These are phyloP conservation scores for Osmerus mordax DNA, from an alignment of 2,113 vertebrate species.

Conservation along the genomic window DNA sequence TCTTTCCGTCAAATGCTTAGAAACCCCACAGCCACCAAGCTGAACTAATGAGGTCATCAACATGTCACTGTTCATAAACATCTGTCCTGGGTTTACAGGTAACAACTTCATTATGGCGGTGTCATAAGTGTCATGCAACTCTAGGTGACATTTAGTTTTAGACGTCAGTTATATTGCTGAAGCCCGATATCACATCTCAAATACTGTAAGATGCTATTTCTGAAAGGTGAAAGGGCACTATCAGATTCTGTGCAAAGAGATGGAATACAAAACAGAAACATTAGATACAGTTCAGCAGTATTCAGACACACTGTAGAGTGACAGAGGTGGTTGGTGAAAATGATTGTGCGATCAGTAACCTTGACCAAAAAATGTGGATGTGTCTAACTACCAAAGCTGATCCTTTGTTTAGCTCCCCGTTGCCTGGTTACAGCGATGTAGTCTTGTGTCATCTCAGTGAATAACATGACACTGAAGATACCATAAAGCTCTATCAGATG, in stretches of 20 bases:
- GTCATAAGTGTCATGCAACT: conserved; percentile 12
- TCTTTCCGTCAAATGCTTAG: conserved; percentile 12
- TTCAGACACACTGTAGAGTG: too few species aligned
- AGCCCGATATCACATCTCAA: not conserved
- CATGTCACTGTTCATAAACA: conserved; percentile 29
- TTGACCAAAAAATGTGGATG: not conserved
- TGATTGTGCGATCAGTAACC: not conserved
- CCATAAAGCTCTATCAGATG: too few species aligned
- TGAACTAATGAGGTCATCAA: conserved; percentile 35
- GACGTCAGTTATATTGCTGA: conserved; percentile 8
- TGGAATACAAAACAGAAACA: not conserved
- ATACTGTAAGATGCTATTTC: not conserved
- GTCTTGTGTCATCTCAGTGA: not conserved
- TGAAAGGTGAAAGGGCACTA: not conserved
- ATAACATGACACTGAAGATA: not conserved
- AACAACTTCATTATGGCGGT: conserved; percentile 20
- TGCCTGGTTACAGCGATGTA: not conserved
- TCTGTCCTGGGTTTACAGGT: conserved; percentile 3
- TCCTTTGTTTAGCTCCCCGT: too few species aligned
- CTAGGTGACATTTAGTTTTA: conserved; percentile 32
- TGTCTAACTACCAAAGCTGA: too few species aligned
- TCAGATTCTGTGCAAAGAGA: not conserved
- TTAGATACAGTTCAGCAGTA: not conserved
- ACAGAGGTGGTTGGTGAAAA: too few species aligned
- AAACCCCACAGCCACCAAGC: conserved; percentile 4